Evolutionary conservation across 1,140 invertebrate species (phyloP).

Genomic region (Tetramorium parvispinum): DNA sequence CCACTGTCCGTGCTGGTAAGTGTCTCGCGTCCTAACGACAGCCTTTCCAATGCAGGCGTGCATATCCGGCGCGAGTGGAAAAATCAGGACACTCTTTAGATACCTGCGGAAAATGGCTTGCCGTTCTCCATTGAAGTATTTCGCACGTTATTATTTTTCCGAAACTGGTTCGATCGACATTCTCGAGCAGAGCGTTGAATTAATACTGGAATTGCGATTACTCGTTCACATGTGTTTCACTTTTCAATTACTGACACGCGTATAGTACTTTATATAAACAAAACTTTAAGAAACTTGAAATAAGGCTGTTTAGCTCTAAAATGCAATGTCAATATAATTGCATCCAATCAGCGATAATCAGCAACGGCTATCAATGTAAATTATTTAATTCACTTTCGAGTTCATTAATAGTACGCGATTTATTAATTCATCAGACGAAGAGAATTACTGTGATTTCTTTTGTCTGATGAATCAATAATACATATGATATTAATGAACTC

Average conservation of each 20-base stretch:
- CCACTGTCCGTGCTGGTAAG: slow-evolving; percentile 19
- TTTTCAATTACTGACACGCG: neutral
- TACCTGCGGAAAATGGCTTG: slow-evolving; percentile 20
- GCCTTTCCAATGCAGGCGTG: slow-evolving; percentile 60
- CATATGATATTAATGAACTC: neutral
- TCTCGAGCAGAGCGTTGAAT: neutral
- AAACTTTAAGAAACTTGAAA: neutral
- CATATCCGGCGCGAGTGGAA: slow-evolving; percentile 59
- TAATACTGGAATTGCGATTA: neutral
- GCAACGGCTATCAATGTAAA: neutral
- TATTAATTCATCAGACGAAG: neutral
- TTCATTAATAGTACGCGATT: neutral
- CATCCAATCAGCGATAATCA: neutral
- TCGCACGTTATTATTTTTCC: neutral
- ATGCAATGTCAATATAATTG: neutral
- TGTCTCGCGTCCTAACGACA: slow-evolving; percentile 27
- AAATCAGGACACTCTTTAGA: slow-evolving; percentile 30
- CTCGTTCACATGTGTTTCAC: neutral
- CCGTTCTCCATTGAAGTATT: slow-evolving; percentile 14
- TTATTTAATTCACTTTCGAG: neutral
- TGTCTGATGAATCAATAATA: neutral
- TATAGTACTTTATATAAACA: neutral
- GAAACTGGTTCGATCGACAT: slow-evolving; percentile 28
- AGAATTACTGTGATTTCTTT: neutral
- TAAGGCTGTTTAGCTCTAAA: neutral